Percentiles rank a stretch among this genome's conserved stretches.
These are phyloP conservation scores for Peribatodes rhomboidaria DNA, from an alignment of 2,888 invertebrate species.

Conservation along the genomic window DNA sequence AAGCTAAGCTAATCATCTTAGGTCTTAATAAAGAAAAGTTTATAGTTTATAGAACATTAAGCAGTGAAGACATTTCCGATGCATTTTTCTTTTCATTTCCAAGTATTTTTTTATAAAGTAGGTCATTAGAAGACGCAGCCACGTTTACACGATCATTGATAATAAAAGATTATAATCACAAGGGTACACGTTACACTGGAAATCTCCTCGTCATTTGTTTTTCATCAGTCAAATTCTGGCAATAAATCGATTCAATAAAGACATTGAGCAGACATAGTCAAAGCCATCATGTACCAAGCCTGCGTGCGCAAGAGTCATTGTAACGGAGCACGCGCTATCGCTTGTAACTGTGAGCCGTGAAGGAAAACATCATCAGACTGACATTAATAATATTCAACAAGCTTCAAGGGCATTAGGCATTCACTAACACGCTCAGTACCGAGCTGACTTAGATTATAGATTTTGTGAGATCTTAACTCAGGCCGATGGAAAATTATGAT, in stretches of 20 bases:
- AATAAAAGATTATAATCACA: background rate
- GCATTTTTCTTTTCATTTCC: too few relatives aligned
- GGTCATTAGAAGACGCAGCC: too few relatives aligned
- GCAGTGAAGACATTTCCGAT: too few relatives aligned
- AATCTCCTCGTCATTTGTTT: background rate
- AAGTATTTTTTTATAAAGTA: too few relatives aligned
- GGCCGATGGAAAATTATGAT: too few relatives aligned
- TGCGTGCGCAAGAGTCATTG: constrained; percentile 6
- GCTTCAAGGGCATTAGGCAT: constrained; percentile 11
- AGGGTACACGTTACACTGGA: background rate
- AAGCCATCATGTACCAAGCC: background rate
- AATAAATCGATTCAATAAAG: background rate
- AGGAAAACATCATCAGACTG: constrained; percentile 19
- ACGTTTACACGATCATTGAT: too few relatives aligned
- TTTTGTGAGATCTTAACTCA: background rate
- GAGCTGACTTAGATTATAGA: background rate
- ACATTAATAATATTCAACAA: constrained; percentile 8
- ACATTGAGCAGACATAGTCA: background rate
- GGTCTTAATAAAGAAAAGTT: too few relatives aligned
- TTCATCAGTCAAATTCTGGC: too few relatives aligned
- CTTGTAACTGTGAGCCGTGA: constrained; percentile 6
- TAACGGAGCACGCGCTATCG: constrained; percentile 6
- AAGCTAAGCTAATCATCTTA: too few relatives aligned
- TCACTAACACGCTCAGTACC: background rate
- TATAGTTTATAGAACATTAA: too few relatives aligned